Evolutionary conservation across 92 coral and sea anemone species (phyloP).

Genomic region (Scolanthus callimorphus): DNA sequence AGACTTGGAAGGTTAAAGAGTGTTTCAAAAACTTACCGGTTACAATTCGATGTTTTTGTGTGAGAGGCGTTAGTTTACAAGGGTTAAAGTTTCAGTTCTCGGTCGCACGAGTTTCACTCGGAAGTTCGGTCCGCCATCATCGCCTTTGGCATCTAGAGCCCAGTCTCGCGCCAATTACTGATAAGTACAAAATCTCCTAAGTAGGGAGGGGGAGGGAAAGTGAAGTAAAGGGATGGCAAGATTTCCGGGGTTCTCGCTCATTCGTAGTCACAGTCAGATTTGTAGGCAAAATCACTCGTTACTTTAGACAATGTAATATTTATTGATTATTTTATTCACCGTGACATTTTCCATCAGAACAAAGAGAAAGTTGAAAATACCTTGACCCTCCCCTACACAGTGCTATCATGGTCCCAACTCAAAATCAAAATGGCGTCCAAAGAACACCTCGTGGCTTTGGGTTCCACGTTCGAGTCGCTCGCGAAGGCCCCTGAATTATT

Average conservation of each 20-base stretch:
- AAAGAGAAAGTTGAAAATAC: neutral
- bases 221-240: too few relatives aligned
- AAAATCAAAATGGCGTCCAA: conserved; percentile 67
- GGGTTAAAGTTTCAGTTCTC: neutral
- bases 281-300: too few relatives aligned
- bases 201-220: too few relatives aligned
- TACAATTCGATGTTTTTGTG: neutral
- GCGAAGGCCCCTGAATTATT: conserved; percentile 55
- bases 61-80: neutral
- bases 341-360: too few relatives aligned
- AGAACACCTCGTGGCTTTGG: conserved; percentile 43
- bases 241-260: too few relatives aligned
- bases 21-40: neutral
- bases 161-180: neutral
- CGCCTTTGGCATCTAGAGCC: neutral
- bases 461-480: conserved; percentile 31
- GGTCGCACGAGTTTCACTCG: conserved; percentile 7
- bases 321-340: too few relatives aligned
- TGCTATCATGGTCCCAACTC: too few relatives aligned
- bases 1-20: too few relatives aligned
- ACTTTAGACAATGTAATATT: too few relatives aligned
- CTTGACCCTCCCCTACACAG: conserved; percentile 1
- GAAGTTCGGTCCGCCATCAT: conserved; percentile 36
- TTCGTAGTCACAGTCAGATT: too few relatives aligned
- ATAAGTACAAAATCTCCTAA: too few relatives aligned